Evolutionary conservation across 2,113 vertebrate genomes (phyloP), one percentile per base, ranked within the genome.

Genomic region (Syrrhaptes paradoxus): DNA sequence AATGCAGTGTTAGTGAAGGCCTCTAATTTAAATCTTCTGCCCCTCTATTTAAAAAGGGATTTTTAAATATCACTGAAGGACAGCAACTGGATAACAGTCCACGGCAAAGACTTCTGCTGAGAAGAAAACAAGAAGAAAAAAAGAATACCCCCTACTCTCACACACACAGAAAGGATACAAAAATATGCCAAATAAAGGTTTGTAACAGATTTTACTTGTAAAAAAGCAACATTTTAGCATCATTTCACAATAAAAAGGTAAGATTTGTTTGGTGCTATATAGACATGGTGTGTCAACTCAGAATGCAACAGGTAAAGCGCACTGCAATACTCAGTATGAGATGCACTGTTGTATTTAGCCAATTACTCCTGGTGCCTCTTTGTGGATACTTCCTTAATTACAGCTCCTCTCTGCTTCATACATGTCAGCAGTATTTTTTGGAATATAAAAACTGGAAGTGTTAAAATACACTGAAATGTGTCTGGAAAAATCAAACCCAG

Each of bases 191-290:
- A 83, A 72, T 36, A 63, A 72, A 79, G 15, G 21, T 89, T 95
- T 89, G 21, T 36, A 78, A 76, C 18, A 80, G 7, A 41, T 75
- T 97, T 95, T 96, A 96, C 14, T 96, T 49, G 36, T 59, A 96
- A 20, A 90, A 96, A 95, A 87, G 28, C 54, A 73, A 49, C 0
- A 57, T 57, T 75, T 76, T 59, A 83, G 43, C 59, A 88, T 78
- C 1, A 59, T 79, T 93, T 74, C 73, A 90, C 61, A 89, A 90
- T 48, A 85, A 79, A 86, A 93, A 83, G 24, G 31, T 38, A 85
- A 76, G 20, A 58, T 48, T 13, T 70, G 43, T 59, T 65, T 54
- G 79, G 41, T 31, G 9, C 82, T 74, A 76, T 18, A 71, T 46
- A 76, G 46, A 73, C 25, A 49, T 9, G 14, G 31, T 48, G 18